Percentiles rank a stretch among this genome's conserved stretches.
These are phyloP conservation scores for Platyrinchus mystaceus DNA, from an alignment of 2,797 vertebrate species.

Conservation along the genomic window DNA sequence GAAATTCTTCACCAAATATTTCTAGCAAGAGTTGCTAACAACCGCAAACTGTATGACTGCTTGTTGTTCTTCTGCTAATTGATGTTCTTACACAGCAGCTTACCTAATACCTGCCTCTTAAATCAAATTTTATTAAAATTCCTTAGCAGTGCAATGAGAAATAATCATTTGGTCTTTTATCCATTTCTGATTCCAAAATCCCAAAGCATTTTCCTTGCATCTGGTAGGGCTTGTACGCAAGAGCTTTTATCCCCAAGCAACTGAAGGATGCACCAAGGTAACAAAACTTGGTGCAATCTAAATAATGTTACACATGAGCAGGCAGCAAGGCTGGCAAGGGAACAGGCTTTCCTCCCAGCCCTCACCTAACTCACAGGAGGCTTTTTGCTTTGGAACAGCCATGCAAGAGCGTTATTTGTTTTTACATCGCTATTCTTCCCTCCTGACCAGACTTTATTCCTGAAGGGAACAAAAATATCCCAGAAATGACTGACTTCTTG, in stretches of 20 bases:
- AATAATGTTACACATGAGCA: not conserved
- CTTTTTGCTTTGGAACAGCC: not conserved
- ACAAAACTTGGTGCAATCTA: not conserved
- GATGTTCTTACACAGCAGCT: not conserved
- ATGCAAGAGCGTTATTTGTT: fast-evolving
- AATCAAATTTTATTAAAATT: not conserved
- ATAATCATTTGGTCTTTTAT: not conserved
- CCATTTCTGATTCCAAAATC: not conserved
- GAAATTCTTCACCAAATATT: constrained; percentile 18
- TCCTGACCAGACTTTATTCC: not conserved
- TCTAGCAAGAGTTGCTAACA: constrained; percentile 6
- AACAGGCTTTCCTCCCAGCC: not conserved
- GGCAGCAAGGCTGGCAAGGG: not conserved
- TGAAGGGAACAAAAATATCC: not conserved
- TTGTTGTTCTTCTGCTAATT: not conserved
- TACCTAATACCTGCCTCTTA: not conserved
- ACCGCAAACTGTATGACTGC: not conserved
- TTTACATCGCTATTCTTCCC: not conserved
- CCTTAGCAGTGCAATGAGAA: not conserved
- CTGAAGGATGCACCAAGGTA: not conserved
- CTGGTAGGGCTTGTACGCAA: not conserved
- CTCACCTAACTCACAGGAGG: not conserved
- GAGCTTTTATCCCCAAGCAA: not conserved
- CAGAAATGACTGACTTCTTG: not conserved
- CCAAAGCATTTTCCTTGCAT: not conserved